phyloP scores from a whole-genome alignment of 2,888 invertebrate genomes.

The Magallana nippona region DNA sequence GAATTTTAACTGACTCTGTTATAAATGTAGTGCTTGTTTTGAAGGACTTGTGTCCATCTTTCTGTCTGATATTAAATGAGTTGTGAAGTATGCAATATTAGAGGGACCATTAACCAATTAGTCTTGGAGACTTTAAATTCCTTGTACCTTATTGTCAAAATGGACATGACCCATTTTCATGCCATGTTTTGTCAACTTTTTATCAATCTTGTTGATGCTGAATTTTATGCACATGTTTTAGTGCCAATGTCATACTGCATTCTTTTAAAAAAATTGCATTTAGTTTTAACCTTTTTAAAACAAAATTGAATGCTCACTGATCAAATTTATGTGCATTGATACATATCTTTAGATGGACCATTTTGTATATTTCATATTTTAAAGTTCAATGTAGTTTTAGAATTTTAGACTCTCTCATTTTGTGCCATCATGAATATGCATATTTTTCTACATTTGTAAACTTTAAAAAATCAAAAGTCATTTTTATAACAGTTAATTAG shows the following conservation, averaged over 20 bases:
- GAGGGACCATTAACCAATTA: conserved; percentile 3
- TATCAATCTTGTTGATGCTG: conserved; percentile 12
- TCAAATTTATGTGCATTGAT: neutral
- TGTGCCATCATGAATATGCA: conserved; percentile 33
- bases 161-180: conserved; percentile 10
- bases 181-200: conserved; percentile 2
- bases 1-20: neutral
- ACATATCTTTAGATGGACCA: conserved; percentile 1
- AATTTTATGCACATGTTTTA: conserved; percentile 21
- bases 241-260: conserved; percentile 16
- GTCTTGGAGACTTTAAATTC: conserved; percentile 22
- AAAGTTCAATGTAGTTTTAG: neutral
- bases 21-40: neutral
- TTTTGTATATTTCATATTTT: conserved; percentile 2
- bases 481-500: neutral
- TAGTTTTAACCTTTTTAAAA: neutral
- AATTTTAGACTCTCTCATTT: neutral
- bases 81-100: conserved; percentile 16
- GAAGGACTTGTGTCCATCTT: neutral
- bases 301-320: neutral
- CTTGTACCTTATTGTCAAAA: neutral
- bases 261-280: neutral
- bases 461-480: neutral
- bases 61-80: neutral
- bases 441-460: conserved; percentile 25